Evolutionary conservation across 1,140 invertebrate species (phyloP).

Genomic region (Lerema accius): DNA sequence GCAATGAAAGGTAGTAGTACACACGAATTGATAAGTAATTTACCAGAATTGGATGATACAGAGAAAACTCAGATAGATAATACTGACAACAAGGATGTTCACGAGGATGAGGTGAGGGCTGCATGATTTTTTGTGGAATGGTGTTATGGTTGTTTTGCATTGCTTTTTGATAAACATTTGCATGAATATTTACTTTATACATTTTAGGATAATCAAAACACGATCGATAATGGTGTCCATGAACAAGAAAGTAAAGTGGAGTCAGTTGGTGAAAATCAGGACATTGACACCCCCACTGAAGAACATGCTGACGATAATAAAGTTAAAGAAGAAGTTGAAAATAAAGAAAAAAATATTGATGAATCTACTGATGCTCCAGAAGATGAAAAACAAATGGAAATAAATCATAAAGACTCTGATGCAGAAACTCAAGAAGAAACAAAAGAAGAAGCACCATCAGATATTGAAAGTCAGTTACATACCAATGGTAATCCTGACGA

Average conservation of each 20-base stretch:
- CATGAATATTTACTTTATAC: conserved; percentile 73
- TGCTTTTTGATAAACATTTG: conserved; percentile 74
- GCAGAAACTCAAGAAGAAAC: conserved; percentile 26
- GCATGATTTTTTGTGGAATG: conserved; percentile 59
- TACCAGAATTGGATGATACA: conserved; percentile 72
- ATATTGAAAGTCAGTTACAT: not conserved
- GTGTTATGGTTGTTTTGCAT: conserved; percentile 67
- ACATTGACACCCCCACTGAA: conserved; percentile 26
- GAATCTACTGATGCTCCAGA: conserved; percentile 1
- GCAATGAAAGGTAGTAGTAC: conserved; percentile 75
- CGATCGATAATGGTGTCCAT: conserved; percentile 39
- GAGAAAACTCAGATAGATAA: conserved; percentile 50
- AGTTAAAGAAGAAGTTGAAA: conserved; percentile 18
- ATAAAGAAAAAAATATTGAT: conserved; percentile 33
- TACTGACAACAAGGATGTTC: conserved; percentile 33
- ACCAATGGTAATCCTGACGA: not conserved
- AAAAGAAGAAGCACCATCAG: conserved; percentile 24
- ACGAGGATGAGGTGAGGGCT: conserved; percentile 60
- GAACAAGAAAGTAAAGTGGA: conserved; percentile 38
- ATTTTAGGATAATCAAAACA: conserved; percentile 61
- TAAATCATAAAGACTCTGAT: not conserved
- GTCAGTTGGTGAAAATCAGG: conserved; percentile 35
- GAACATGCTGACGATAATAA: conserved; percentile 20
- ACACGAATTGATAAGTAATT: conserved; percentile 69
- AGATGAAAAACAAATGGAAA: not conserved